Evolutionary conservation across 2,113 vertebrate species (phyloP).

Genomic region (Gymnarchus niloticus): DNA sequence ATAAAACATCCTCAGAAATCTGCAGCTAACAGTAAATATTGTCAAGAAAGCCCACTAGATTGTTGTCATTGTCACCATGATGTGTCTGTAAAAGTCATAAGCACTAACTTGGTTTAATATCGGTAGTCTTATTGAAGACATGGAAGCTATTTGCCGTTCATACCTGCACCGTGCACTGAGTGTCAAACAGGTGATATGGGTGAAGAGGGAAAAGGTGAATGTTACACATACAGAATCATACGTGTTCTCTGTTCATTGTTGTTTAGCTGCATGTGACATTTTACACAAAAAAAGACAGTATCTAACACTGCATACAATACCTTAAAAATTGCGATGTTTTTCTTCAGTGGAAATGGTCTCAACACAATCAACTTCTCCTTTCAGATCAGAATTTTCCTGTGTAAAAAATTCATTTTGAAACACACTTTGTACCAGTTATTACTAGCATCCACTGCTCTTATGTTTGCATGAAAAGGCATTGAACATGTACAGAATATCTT

Average conservation of each 20-base stretch:
- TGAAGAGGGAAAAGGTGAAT: too few species aligned
- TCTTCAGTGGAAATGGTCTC: neutral
- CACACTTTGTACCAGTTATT: neutral
- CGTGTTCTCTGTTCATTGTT: neutral
- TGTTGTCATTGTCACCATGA: too few species aligned
- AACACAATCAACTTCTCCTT: neutral
- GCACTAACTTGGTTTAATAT: neutral
- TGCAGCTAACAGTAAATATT: too few species aligned
- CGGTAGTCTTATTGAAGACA: neutral
- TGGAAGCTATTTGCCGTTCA: neutral
- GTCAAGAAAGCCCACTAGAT: too few species aligned
- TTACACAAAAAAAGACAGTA: neutral
- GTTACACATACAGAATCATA: neutral
- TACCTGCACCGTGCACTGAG: too few species aligned
- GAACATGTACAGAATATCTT: too few species aligned
- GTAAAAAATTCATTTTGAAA: neutral
- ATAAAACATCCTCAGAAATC: too few species aligned
- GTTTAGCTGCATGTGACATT: neutral
- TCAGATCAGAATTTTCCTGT: slow-evolving; percentile 8
- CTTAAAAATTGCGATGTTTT: neutral
- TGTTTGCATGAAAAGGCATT: neutral
- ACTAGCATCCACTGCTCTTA: neutral
- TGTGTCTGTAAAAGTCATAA: neutral
- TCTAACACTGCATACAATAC: neutral
- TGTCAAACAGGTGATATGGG: too few species aligned